A percentile compares a stretch with the other conserved stretches of the same genome.
These are phyloP conservation scores for Trachemys scripta DNA, from an alignment of 2,113 vertebrate genomes.

Conservation along the genomic window DNA sequence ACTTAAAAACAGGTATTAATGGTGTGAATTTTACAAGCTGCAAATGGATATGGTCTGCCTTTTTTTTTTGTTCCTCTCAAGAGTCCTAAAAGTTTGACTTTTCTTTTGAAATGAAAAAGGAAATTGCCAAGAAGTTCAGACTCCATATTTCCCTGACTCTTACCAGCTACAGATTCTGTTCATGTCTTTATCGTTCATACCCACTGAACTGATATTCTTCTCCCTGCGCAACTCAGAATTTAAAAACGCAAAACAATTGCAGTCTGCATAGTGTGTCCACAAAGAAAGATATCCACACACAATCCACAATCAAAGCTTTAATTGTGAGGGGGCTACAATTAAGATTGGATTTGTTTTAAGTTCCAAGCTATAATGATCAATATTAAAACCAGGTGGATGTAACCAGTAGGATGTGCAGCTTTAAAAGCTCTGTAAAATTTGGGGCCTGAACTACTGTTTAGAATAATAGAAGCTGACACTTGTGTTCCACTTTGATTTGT, in stretches of 20 bases:
- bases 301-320: not conserved
- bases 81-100: not conserved
- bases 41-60: slow-evolving; percentile 11
- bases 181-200: not conserved
- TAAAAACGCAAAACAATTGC: not conserved
- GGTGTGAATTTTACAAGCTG: not conserved
- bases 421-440: not conserved
- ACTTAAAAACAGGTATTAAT: not conserved
- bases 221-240: not conserved
- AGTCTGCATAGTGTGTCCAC: not conserved
- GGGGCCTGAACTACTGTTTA: not conserved
- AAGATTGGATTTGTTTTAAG: not conserved
- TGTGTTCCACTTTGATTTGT: not conserved
- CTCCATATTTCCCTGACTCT: slow-evolving; percentile 4
- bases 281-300: not conserved
- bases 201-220: not conserved
- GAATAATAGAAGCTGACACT: not conserved
- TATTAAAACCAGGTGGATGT: not conserved
- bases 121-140: not conserved
- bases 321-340: not conserved
- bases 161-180: not conserved
- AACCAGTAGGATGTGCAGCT: not conserved
- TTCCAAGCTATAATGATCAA: not conserved
- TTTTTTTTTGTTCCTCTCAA: not conserved
- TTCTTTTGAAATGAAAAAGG: not conserved